These are phyloP conservation scores for Trichonephila clavata DNA, from an alignment of 1,140 invertebrate genomes.

Conservation along the genomic window DNA sequence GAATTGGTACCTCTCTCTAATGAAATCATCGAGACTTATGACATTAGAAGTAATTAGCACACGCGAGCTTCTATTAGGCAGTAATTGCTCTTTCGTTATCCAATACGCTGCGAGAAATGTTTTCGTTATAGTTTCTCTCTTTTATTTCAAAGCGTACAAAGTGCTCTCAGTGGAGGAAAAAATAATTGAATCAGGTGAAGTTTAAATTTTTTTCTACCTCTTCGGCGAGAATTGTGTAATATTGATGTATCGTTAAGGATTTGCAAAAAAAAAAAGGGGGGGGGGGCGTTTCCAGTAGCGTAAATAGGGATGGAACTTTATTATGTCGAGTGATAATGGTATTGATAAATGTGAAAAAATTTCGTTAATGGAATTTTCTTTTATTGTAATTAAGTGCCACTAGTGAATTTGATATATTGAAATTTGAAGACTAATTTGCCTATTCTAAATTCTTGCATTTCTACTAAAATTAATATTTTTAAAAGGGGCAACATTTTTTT, in stretches of 20 bases:
- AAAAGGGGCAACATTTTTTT: too few species aligned
- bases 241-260: neutral
- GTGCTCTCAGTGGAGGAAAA: neutral
- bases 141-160: neutral
- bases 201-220: neutral
- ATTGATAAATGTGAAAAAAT: too few species aligned
- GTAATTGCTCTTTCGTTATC: neutral
- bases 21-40: constrained; percentile 7
- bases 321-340: too few species aligned
- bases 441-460: too few species aligned
- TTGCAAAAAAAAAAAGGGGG: neutral
- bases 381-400: too few species aligned
- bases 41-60: constrained; percentile 24
- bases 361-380: too few species aligned
- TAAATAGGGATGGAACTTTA: too few species aligned
- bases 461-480: too few species aligned
- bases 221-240: too few species aligned
- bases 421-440: too few species aligned
- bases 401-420: too few species aligned
- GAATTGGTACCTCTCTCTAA: constrained; percentile 1
- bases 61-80: neutral
- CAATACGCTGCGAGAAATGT: neutral
- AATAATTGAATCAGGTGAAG: neutral
- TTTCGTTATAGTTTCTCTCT: neutral
- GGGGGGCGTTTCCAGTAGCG: neutral